Evolutionary conservation across 2,113 vertebrate species (phyloP).

Genomic region (Manacus vitellinus): DNA sequence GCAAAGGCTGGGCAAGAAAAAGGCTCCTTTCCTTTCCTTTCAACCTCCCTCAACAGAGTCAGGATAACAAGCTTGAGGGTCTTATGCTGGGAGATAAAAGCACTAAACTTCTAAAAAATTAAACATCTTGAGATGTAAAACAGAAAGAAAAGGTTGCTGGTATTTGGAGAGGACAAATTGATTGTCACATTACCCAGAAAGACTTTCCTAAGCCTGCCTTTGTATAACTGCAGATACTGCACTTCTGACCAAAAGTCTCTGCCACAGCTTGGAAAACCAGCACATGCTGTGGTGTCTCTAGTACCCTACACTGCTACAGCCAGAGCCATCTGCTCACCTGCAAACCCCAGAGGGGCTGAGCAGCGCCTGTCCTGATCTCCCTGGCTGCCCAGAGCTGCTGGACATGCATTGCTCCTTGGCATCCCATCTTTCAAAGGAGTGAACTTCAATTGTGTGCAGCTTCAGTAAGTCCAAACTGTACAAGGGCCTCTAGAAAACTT

Average conservation of each 20-base stretch:
- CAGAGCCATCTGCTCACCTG: accelerated
- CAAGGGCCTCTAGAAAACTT: not conserved
- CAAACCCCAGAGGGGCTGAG: not conserved
- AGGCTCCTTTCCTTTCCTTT: not conserved
- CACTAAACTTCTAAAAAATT: not conserved
- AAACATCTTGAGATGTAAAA: not conserved
- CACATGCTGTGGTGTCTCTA: accelerated
- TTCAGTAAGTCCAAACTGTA: not conserved
- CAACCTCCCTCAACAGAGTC: not conserved
- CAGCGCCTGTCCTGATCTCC: not conserved
- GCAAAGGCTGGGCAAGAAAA: not conserved
- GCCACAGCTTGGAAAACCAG: not conserved
- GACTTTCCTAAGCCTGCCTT: not conserved
- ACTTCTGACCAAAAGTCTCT: not conserved
- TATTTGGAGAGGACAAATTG: not conserved
- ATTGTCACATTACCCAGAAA: not conserved
- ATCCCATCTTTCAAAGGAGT: not conserved
- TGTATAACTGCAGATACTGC: not conserved
- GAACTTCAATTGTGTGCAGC: not conserved
- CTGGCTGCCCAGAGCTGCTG: not conserved
- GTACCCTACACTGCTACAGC: accelerated
- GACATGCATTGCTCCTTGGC: accelerated
- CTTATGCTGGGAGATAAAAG: not conserved
- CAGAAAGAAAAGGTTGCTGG: not conserved
- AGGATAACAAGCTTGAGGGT: not conserved